Percentiles rank a stretch among this genome's conserved stretches.
phyloP scores from a whole-genome alignment of 1,140 invertebrate species.

The Melipona quadrifasciata region DNA sequence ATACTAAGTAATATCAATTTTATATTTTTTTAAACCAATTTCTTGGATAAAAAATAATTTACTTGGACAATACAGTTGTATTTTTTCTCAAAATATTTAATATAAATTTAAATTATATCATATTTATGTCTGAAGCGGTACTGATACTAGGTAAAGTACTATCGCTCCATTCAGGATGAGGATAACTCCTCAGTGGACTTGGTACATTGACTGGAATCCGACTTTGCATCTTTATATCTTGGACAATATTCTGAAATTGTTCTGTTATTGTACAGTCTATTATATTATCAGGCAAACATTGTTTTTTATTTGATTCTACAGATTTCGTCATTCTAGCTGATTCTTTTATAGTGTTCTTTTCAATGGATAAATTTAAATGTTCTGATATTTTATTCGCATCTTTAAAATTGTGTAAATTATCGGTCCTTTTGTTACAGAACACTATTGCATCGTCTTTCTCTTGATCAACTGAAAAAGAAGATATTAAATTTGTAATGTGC shows the following conservation, averaged over 20 bases:
- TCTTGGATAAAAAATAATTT: constrained; percentile 28
- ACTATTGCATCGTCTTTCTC: not conserved
- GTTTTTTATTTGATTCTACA: not conserved
- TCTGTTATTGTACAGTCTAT: constrained; percentile 53
- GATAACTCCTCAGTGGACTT: constrained; percentile 67
- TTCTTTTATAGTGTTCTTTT: constrained; percentile 27
- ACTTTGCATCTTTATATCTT: constrained; percentile 62
- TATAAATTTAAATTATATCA: constrained; percentile 16
- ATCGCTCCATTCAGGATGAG: constrained; percentile 70
- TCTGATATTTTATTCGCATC: constrained; percentile 8
- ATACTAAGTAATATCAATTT: constrained; percentile 19
- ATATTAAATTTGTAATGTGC: not conserved
- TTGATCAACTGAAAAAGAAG: constrained; percentile 18
- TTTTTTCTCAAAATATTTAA: not conserved
- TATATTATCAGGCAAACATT: constrained; percentile 32
- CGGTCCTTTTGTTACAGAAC: not conserved
- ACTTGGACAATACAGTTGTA: not conserved
- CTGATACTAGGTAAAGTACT: constrained; percentile 69
- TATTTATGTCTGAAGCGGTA: constrained; percentile 54
- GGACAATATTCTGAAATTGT: constrained; percentile 63
- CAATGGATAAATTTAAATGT: constrained; percentile 8
- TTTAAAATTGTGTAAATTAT: constrained; percentile 25
- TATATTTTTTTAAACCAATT: constrained; percentile 20
- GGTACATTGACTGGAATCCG: constrained; percentile 64
- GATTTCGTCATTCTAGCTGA: constrained; percentile 17